These are phyloP conservation scores for Dendrolimus punctatus DNA, from an alignment of 1,140 invertebrate genomes.

Conservation along the genomic window DNA sequence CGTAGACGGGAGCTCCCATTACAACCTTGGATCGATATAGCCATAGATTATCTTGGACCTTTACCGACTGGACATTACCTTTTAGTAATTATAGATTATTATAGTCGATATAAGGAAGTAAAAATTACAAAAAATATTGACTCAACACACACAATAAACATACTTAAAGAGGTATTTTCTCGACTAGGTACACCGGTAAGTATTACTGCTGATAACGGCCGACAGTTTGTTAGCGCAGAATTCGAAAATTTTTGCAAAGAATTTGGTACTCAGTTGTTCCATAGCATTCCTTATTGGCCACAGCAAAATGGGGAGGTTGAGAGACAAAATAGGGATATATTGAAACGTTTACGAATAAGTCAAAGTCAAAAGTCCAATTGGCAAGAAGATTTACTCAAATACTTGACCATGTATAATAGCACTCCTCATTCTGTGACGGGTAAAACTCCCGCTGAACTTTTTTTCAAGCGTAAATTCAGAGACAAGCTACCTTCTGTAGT, in stretches of 20 bases:
- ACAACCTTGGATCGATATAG: too few species aligned
- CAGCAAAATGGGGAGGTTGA: conserved; percentile 45
- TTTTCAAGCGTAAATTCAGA: too few species aligned
- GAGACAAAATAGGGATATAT: conserved; percentile 27
- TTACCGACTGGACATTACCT: too few species aligned
- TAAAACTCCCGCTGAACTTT: conserved; percentile 19
- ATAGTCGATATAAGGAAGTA: too few species aligned
- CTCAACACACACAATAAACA: too few species aligned
- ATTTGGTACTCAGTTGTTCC: conserved; percentile 22
- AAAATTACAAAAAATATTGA: too few species aligned
- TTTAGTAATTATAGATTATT: too few species aligned
- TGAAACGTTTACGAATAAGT: conserved; percentile 17
- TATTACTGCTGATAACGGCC: conserved; percentile 30
- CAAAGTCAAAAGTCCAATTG: conserved; percentile 7
- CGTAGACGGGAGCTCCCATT: too few species aligned
- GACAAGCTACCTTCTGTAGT: too few species aligned
- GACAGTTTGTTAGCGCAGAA: conserved; percentile 14
- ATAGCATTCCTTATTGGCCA: conserved; percentile 33
- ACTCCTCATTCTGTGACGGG: conserved; percentile 22
- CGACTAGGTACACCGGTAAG: conserved; percentile 14
- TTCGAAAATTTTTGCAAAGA: conserved; percentile 25
- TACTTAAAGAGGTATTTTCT: conserved; percentile 21
- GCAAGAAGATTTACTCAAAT: conserved; percentile 11
- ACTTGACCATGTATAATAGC: conserved; percentile 24
- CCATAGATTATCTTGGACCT: too few species aligned